Evolutionary conservation across 2,888 invertebrate genomes (phyloP).

Genomic region (Drosophila mimetica): DNA sequence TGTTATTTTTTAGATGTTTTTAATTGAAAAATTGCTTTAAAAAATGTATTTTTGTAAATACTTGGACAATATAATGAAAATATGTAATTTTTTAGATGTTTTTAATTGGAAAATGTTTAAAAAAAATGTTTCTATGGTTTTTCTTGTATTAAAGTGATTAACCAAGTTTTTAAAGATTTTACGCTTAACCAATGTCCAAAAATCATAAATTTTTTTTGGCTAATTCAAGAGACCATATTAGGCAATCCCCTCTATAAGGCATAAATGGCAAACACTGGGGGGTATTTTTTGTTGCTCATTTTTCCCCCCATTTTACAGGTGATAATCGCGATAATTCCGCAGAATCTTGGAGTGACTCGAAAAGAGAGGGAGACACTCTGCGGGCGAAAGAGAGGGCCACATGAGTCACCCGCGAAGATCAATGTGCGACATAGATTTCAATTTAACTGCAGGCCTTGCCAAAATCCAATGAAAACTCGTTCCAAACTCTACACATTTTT

Average conservation of each 20-base stretch:
- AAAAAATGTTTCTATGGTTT: too few relatives aligned
- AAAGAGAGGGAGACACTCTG: neutral
- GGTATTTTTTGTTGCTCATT: neutral
- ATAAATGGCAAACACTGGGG: constrained; percentile 16
- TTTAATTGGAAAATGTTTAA: too few relatives aligned
- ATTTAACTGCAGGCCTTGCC: constrained; percentile 7
- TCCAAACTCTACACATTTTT: constrained; percentile 4
- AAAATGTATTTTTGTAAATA: too few relatives aligned
- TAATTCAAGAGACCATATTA: neutral
- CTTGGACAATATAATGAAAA: too few relatives aligned
- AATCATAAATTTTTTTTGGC: constrained; percentile 1
- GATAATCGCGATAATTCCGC: constrained; percentile 51
- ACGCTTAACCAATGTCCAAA: neutral
- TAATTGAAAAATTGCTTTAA: too few relatives aligned
- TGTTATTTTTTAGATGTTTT: too few relatives aligned
- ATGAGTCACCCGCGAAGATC: constrained; percentile 32
- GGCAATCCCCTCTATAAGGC: constrained; percentile 10
- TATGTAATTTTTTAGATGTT: too few relatives aligned
- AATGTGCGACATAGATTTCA: constrained; percentile 31
- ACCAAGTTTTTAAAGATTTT: neutral
- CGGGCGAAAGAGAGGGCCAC: constrained; percentile 2
- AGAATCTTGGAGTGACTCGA: constrained; percentile 46
- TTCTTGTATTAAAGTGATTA: too few relatives aligned
- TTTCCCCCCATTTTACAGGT: constrained; percentile 16
- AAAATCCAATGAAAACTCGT: constrained; percentile 21